Base-by-base conservation (phyloP, 2,113 vertebrate genomes). In the Etia nguti region DNA sequence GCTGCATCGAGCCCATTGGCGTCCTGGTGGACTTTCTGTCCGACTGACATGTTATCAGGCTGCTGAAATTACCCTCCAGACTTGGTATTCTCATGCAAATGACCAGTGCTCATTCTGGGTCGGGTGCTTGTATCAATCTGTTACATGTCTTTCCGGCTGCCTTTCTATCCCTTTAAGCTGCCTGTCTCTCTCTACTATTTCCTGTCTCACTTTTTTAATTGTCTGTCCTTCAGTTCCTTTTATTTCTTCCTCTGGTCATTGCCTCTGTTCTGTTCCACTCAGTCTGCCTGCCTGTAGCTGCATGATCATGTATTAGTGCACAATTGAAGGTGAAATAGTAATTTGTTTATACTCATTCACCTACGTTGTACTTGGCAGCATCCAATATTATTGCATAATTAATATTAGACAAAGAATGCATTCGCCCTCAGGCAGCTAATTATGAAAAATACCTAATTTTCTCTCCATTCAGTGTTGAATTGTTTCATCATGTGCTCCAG, bases 21-120 rank as follows among this genome's bases (percentile, higher is more conserved):
- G 20, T 83, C 70, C 83, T 81, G 85, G 85, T 56, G 82, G 82
- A 88, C 86, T 75, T 46, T 16, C 81, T 75, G 82, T 88, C 79
- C 50, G 48, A 59, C 85, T 65, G 85, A 90, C 88, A 48, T 43
- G 85, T 86, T 82, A 86, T 89, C 83, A 90, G 80, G 54, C 59
- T 18, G 62, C 81, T 87, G 84, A 86, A 90, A 90, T 92, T 86
- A 84, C 85, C 46, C 83, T 81, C 56, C 86, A 62, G 81, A 62
- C 59, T 80, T 57, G 13, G 11, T 84, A 84, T 90, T 89, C 68
- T 90, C 83, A 92, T 93, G 89, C 86, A 90, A 89, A 93, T 90
- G 85, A 24, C 81, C 85, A 13, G 31, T 10, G 22, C 83, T 85
- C 50, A 26, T 55, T 75, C 38, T 84, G 54, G 82, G 29, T 73